Evolutionary conservation across 2,113 vertebrate species (phyloP).

Genomic region (Ictalurus punctatus): DNA sequence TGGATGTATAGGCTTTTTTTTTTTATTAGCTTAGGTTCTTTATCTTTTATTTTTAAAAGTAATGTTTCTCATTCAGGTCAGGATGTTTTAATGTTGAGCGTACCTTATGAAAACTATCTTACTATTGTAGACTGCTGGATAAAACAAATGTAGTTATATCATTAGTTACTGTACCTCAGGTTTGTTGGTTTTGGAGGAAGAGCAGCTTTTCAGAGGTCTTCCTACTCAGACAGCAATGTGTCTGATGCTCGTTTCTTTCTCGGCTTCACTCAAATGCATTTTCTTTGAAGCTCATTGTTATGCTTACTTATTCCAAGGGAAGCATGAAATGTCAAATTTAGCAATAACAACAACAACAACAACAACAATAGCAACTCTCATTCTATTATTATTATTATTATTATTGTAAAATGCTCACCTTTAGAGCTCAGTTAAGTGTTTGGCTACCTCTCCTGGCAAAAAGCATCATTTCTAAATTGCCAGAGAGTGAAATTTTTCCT

Average conservation of each 20-base stretch:
- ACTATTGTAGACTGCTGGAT: neutral
- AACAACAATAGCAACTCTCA: neutral
- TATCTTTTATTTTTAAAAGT: neutral
- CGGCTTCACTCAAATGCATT: neutral
- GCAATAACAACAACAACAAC: neutral
- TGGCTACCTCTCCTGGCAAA: slow-evolving; percentile 22
- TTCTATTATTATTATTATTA: slow-evolving; percentile 10
- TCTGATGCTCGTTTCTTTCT: neutral
- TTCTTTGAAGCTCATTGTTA: neutral
- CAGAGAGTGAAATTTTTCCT: slow-evolving; percentile 58
- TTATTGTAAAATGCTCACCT: slow-evolving; percentile 24
- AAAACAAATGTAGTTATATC: neutral
- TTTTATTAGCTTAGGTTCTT: neutral
- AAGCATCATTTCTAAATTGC: slow-evolving; percentile 65
- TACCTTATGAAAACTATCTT: neutral
- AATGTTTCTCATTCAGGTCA: neutral
- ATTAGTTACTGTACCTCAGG: neutral
- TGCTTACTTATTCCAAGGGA: neutral
- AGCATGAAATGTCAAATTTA: slow-evolving; percentile 5
- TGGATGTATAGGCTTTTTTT: neutral
- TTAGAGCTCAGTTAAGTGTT: slow-evolving; percentile 30
- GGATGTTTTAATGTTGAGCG: neutral
- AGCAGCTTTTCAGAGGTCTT: neutral
- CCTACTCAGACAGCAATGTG: neutral
- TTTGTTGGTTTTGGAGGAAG: neutral